Evolutionary conservation across 1,140 invertebrate species (phyloP).

Genomic region (Drosophila saltans): DNA sequence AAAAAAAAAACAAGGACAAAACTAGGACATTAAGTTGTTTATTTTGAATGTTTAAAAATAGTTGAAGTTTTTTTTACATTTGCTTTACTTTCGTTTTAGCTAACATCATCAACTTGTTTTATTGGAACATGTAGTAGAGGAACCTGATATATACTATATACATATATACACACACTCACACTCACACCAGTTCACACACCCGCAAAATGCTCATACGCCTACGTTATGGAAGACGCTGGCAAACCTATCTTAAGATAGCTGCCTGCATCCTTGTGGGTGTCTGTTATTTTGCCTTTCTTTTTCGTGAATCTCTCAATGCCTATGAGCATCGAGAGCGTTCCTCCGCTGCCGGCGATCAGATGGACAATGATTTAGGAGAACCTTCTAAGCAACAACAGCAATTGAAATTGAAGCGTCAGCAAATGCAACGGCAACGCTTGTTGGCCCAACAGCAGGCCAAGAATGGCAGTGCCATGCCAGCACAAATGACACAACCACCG

Average conservation of each 20-base stretch:
- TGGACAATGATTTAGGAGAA: conserved; percentile 46
- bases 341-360: conserved; percentile 41
- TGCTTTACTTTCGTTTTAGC: background rate
- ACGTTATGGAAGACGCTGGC: conserved; percentile 69
- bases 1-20: background rate
- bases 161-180: background rate
- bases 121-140: conserved; percentile 44
- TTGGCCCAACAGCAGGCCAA: conserved; percentile 43
- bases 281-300: conserved; percentile 77
- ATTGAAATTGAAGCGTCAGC: conserved; percentile 63
- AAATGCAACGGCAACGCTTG: conserved; percentile 48
- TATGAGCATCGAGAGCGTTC: conserved; percentile 68
- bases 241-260: conserved; percentile 74
- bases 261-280: conserved; percentile 65
- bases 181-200: conserved; percentile 13
- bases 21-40: conserved; percentile 6
- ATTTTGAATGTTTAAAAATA: background rate
- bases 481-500: background rate
- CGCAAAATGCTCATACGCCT: conserved; percentile 70
- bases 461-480: background rate
- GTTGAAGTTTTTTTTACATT: background rate
- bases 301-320: conserved; percentile 78
- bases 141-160: background rate
- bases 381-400: conserved; percentile 61
- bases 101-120: background rate